Conservation (phyloP, 2,888 invertebrate genomes). For the Drosophila limbata region DNA sequence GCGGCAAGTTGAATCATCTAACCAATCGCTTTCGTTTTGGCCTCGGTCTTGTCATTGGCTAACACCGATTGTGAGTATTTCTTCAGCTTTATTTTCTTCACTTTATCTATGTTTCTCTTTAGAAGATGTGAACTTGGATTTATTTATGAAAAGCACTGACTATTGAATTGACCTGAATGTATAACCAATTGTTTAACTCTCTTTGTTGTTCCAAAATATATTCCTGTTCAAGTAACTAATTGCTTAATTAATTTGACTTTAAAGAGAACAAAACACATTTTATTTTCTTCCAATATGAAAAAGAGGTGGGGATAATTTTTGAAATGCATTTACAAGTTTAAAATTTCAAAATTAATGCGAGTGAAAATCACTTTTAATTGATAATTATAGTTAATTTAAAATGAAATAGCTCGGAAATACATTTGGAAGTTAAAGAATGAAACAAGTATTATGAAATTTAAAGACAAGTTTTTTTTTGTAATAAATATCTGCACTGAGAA, state of each 20-base stretch:
- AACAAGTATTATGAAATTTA: too few relatives aligned
- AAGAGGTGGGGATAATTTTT: too few relatives aligned
- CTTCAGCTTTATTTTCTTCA: background rate
- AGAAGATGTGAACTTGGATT: background rate
- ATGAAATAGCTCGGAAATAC: too few relatives aligned
- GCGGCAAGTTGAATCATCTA: constrained; percentile 43
- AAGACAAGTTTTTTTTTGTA: too few relatives aligned
- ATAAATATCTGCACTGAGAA: too few relatives aligned
- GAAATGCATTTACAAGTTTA: too few relatives aligned
- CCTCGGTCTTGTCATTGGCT: constrained; percentile 41
- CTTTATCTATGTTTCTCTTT: background rate
- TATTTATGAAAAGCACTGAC: background rate
- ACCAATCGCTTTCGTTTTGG: constrained; percentile 42
- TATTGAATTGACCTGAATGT: background rate
- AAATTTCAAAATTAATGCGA: too few relatives aligned
- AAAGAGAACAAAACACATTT: background rate
- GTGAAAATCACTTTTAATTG: too few relatives aligned
- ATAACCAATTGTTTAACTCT: background rate
- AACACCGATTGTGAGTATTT: constrained; percentile 13
- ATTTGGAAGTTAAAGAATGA: too few relatives aligned
- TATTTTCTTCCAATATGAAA: too few relatives aligned
- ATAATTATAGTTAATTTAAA: too few relatives aligned
- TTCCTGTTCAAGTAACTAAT: background rate
- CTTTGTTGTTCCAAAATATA: constrained; percentile 6
- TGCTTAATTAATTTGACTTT: background rate